Percentiles rank a stretch among this genome's conserved stretches.
phyloP scores from a whole-genome alignment of 2,797 vertebrate genomes.

The Helostoma temminkii region DNA sequence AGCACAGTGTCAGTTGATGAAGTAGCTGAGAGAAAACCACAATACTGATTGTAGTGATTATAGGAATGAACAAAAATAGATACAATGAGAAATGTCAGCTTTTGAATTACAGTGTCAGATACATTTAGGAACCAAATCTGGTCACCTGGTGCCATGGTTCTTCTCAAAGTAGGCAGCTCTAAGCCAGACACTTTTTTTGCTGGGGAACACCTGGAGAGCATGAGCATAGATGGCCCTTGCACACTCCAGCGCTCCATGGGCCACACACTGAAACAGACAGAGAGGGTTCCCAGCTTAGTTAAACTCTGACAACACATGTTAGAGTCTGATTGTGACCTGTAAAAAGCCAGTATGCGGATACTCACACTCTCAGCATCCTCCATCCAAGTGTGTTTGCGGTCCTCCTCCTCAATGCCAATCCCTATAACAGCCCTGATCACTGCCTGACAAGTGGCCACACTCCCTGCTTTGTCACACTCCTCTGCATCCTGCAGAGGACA shows the following conservation, averaged over 20 bases:
- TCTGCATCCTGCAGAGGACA: constrained; percentile 89
- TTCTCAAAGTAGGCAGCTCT: constrained; percentile 98
- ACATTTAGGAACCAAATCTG: constrained; percentile 6
- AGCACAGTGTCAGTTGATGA: not conserved
- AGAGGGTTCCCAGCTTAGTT: constrained; percentile 6
- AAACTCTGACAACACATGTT: constrained; percentile 5
- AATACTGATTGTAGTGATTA: not conserved
- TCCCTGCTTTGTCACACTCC: constrained; percentile 98
- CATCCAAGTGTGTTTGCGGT: constrained; percentile 99
- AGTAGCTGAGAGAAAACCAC: not conserved
- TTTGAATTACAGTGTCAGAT: not conserved
- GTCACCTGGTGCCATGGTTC: constrained; percentile 95
- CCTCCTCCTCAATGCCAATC: constrained; percentile 97
- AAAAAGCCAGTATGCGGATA: not conserved
- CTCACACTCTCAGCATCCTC: constrained; percentile 97
- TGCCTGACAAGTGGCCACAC: constrained; percentile 96
- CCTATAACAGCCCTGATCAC: constrained; percentile 96
- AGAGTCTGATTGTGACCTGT: not conserved
- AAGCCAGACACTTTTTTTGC: constrained; percentile 99
- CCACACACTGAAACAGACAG: constrained; percentile 89
- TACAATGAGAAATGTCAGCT: not conserved
- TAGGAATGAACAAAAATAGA: not conserved
- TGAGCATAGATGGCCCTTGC: constrained; percentile 97
- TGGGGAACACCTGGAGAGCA: constrained; percentile 96
- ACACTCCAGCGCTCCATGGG: constrained; percentile 96